These are phyloP conservation scores for Apodemia zela DNA, from an alignment of 2,888 invertebrate species.

Conservation along the genomic window DNA sequence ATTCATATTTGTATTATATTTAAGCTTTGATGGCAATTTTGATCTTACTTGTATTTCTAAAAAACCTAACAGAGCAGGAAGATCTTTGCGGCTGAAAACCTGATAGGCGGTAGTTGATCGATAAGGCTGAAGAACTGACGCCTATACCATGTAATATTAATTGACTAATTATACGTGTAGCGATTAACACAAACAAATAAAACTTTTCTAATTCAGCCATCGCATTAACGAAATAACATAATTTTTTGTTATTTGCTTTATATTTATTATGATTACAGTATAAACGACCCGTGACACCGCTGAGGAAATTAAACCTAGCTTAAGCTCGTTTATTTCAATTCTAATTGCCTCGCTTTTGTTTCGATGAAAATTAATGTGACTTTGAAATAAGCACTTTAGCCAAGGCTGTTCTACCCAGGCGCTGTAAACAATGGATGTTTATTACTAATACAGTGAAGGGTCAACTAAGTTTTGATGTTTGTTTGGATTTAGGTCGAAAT, in stretches of 20 bases:
- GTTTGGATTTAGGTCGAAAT: not conserved
- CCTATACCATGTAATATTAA: not conserved
- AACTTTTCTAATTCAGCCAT: not conserved
- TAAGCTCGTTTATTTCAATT: conserved; percentile 9
- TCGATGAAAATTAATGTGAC: conserved; percentile 14
- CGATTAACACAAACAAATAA: not conserved
- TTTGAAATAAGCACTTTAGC: conserved; percentile 13
- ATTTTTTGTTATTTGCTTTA: not conserved
- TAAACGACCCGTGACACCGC: not conserved
- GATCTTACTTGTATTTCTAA: not conserved
- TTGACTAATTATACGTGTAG: not conserved
- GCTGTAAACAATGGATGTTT: conserved; percentile 8
- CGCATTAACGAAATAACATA: not conserved
- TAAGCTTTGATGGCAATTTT: no score
- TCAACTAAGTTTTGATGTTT: not conserved
- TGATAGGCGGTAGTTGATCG: not conserved
- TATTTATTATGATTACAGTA: not conserved
- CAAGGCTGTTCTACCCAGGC: conserved; percentile 5
- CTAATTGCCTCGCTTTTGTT: conserved; percentile 14
- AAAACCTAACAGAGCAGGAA: not conserved
- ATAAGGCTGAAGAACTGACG: not conserved
- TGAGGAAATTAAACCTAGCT: not conserved
- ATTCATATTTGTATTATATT: no score
- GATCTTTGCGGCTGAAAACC: not conserved
- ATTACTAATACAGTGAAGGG: conserved; percentile 6